phyloP scores from a whole-genome alignment of 2,797 vertebrate species.

The Etheostoma perlongum region DNA sequence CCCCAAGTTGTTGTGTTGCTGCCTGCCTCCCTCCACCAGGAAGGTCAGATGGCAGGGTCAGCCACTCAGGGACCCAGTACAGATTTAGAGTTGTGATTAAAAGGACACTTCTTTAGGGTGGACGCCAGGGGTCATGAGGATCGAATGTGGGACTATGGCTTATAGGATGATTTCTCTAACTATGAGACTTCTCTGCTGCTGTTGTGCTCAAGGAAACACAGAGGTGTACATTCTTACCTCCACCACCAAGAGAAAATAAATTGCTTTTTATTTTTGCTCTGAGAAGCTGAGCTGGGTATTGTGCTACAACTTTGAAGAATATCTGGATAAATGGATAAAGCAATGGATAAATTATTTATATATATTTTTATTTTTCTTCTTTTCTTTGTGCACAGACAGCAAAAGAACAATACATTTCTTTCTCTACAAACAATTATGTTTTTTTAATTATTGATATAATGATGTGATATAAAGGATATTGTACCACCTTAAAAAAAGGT shows the following conservation, averaged over 20 bases:
- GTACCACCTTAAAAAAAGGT: not conserved
- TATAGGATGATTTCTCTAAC: constrained; percentile 37
- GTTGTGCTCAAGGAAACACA: constrained; percentile 33
- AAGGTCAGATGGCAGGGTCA: constrained; percentile 72
- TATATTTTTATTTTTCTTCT: not conserved
- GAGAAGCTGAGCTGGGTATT: constrained; percentile 34
- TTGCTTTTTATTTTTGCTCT: constrained; percentile 39
- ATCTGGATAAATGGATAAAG: not conserved
- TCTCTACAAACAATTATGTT: not conserved
- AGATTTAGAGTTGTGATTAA: constrained; percentile 76
- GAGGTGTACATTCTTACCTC: constrained; percentile 38
- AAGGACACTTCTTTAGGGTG: constrained; percentile 61
- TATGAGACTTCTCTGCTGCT: constrained; percentile 29
- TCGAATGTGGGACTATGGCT: constrained; percentile 42
- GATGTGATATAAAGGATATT: not conserved
- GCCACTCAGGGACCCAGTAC: constrained; percentile 42
- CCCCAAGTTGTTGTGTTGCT: constrained; percentile 40
- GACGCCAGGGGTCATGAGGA: constrained; percentile 49
- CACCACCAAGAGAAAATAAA: constrained; percentile 39
- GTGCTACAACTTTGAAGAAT: constrained; percentile 15
- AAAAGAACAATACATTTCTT: not conserved
- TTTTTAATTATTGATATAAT: not conserved
- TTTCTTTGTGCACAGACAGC: not conserved
- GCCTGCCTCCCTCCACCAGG: constrained; percentile 29
- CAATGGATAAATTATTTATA: not conserved